These are phyloP conservation scores for Holcopasites calliopsidis DNA, from an alignment of 1,140 invertebrate species.

Conservation along the genomic window DNA sequence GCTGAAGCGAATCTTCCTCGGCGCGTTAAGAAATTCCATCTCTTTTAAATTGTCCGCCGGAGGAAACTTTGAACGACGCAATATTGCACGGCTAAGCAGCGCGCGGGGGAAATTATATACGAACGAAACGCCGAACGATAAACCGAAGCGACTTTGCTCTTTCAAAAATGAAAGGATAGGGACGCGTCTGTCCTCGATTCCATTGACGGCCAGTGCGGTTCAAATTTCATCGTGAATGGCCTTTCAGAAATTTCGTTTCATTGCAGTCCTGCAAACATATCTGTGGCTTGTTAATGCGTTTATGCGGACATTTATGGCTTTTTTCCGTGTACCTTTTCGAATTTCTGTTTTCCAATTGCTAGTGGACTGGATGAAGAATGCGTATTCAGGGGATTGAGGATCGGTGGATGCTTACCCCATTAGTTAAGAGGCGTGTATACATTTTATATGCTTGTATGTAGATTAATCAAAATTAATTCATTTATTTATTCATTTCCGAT, in stretches of 20 bases:
- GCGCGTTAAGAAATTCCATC: neutral
- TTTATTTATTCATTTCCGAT: too few species aligned
- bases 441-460: too few species aligned
- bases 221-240: neutral
- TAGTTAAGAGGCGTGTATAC: too few species aligned
- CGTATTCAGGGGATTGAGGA: too few species aligned
- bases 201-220: neutral
- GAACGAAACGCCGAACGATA: neutral
- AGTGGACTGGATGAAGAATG: too few species aligned
- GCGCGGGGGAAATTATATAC: neutral
- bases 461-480: too few species aligned
- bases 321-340: too few species aligned
- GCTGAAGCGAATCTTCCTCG: neutral
- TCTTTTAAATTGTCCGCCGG: constrained; percentile 31
- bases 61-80: constrained; percentile 2
- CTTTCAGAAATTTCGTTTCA: constrained; percentile 2
- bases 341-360: too few species aligned
- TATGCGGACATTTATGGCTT: neutral
- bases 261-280: neutral
- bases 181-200: constrained; percentile 1
- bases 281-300: neutral
- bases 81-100: neutral
- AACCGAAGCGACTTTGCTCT: neutral
- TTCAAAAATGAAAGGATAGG: constrained; percentile 2
- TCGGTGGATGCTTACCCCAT: too few species aligned